These are phyloP conservation scores for Limnodromus scolopaceus DNA, from an alignment of 2,797 vertebrate genomes.

Conservation along the genomic window DNA sequence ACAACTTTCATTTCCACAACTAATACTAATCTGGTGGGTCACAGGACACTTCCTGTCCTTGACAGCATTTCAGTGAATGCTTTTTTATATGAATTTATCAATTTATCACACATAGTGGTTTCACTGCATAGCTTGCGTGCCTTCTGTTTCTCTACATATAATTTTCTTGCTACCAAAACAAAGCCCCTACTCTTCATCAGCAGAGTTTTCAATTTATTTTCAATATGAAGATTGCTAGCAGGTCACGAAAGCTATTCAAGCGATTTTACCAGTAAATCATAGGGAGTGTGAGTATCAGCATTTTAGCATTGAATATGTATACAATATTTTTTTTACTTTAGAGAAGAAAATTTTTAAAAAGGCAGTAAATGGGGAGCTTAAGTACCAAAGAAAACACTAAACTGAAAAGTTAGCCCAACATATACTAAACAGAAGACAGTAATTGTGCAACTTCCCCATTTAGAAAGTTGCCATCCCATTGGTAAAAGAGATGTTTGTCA, in stretches of 20 bases:
- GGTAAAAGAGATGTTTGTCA: background rate
- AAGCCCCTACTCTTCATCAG: background rate
- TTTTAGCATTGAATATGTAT: background rate
- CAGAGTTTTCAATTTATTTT: background rate
- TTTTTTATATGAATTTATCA: background rate
- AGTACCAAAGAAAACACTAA: background rate
- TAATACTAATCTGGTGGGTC: background rate
- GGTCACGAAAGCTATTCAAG: background rate
- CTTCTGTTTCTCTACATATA: background rate
- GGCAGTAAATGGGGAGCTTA: background rate
- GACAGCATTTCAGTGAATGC: background rate
- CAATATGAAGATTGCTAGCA: background rate
- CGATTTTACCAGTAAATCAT: background rate
- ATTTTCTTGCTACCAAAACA: background rate
- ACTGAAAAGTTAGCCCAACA: background rate
- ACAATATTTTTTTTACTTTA: background rate
- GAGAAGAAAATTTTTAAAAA: background rate
- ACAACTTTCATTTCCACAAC: background rate
- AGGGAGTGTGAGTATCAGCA: background rate
- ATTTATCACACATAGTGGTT: background rate
- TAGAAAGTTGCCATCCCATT: background rate
- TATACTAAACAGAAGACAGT: background rate
- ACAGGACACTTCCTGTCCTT: background rate
- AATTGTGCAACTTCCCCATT: background rate
- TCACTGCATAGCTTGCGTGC: background rate